Conservation (phyloP, 2,888 invertebrate genomes). For the Serripes groenlandicus region DNA sequence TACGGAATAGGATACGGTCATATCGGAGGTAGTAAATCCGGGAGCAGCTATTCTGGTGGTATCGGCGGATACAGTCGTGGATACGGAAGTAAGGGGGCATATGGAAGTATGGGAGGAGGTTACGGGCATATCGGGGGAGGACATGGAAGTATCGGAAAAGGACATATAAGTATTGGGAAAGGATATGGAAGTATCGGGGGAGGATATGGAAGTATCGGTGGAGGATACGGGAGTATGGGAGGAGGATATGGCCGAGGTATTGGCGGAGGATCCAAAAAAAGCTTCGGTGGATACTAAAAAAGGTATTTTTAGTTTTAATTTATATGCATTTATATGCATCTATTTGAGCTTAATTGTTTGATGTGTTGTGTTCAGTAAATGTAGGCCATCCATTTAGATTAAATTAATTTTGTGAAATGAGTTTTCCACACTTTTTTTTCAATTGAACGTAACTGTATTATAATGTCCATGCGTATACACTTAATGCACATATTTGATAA, state of each 20-base stretch:
- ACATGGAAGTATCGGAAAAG: neutral
- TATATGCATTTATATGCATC: too few species aligned
- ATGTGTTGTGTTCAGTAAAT: too few species aligned
- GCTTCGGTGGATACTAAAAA: conserved; percentile 14
- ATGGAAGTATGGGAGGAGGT: conserved; percentile 1
- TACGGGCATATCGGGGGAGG: conserved; percentile 6
- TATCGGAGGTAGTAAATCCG: too few species aligned
- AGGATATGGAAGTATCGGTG: neutral
- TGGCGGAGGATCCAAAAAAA: neutral
- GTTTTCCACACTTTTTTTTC: too few species aligned
- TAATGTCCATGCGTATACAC: too few species aligned
- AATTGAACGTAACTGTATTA: too few species aligned
- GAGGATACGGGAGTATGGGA: neutral
- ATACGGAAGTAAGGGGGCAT: neutral
- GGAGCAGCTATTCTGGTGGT: conserved; percentile 1
- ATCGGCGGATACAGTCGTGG: conserved; percentile 4
- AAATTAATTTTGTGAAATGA: too few species aligned
- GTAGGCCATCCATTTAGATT: too few species aligned
- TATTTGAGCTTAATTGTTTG: too few species aligned
- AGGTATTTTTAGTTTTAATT: too few species aligned
- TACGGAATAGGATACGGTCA: too few species aligned
- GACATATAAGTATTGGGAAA: neutral
- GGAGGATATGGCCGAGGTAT: neutral
- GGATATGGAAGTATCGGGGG: neutral
- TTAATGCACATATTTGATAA: too few species aligned